Conservation (phyloP, 2,888 invertebrate species). For the Heliconius aoede region DNA sequence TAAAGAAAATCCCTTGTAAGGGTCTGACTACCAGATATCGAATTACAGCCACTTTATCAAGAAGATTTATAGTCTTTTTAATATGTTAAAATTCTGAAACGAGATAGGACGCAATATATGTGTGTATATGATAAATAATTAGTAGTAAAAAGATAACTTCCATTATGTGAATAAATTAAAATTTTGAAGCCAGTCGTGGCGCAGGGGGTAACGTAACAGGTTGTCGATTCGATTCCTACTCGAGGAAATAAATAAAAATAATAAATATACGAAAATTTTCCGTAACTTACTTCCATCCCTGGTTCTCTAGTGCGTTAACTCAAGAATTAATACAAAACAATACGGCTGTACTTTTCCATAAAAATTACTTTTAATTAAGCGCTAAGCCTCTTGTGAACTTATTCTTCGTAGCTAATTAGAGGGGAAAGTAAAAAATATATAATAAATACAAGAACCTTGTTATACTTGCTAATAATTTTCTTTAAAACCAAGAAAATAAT, state of each 20-base stretch:
- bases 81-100: slow-evolving; percentile 27
- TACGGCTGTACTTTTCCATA: not conserved
- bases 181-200: too few relatives aligned
- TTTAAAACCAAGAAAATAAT: slow-evolving; percentile 20
- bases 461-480: slow-evolving; percentile 11
- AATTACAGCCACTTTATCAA: slow-evolving; percentile 51
- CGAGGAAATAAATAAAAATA: too few relatives aligned
- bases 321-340: not conserved
- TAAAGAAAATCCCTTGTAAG: slow-evolving; percentile 42
- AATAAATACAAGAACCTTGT: slow-evolving; percentile 23
- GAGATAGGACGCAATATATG: slow-evolving; percentile 12
- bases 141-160: not conserved
- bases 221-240: too few relatives aligned
- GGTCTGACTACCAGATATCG: slow-evolving; percentile 47
- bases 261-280: too few relatives aligned
- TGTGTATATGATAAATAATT: slow-evolving; percentile 12
- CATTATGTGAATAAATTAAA: too few relatives aligned
- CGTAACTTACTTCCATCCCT: not conserved
- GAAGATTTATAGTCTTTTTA: slow-evolving; percentile 46
- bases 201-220: too few relatives aligned
- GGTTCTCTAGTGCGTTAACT: not conserved
- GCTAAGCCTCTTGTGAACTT: not conserved
- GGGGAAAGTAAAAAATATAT: slow-evolving; percentile 14
- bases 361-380: slow-evolving; percentile 1
- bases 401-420: slow-evolving; percentile 6